phyloP scores from a whole-genome alignment of 1,140 invertebrate species.

The Ceratosolen fusciceps region DNA sequence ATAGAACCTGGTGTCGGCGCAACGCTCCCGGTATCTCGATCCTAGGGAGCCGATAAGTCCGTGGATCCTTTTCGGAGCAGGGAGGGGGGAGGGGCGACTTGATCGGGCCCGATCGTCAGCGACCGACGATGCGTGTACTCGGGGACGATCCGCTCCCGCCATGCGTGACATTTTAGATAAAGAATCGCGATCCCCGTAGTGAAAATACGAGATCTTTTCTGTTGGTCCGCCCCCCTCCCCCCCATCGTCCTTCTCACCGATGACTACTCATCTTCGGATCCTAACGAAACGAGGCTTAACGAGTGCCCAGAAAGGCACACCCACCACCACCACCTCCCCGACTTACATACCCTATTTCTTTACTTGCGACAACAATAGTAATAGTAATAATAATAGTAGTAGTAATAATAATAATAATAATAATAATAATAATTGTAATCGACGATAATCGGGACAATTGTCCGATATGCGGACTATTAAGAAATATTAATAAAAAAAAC shows the following conservation, averaged over 20 bases:
- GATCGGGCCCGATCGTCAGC: background rate
- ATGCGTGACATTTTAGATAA: conserved; percentile 7
- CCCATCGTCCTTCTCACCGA: background rate
- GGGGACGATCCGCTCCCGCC: conserved; percentile 13
- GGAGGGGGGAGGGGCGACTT: too few relatives aligned
- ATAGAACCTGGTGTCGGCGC: conserved; percentile 13
- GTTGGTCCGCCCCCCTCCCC: background rate
- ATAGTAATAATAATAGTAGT: too few relatives aligned
- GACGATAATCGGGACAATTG: too few relatives aligned
- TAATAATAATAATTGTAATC: too few relatives aligned
- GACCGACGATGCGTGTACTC: conserved; percentile 2
- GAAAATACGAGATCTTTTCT: background rate
- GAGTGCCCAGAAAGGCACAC: too few relatives aligned
- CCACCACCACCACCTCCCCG: too few relatives aligned
- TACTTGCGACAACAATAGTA: too few relatives aligned
- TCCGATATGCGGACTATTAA: too few relatives aligned
- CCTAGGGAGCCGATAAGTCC: conserved; percentile 4
- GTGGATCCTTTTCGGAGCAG: background rate
- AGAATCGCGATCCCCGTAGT: background rate
- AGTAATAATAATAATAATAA: too few relatives aligned
- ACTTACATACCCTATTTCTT: too few relatives aligned
- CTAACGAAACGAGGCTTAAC: too few relatives aligned
- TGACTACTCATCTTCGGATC: background rate
- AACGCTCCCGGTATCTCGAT: conserved; percentile 14
- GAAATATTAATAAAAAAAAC: too few relatives aligned